Conservation (phyloP, 2,888 invertebrate genomes). For the Azorinus chamasolen region DNA sequence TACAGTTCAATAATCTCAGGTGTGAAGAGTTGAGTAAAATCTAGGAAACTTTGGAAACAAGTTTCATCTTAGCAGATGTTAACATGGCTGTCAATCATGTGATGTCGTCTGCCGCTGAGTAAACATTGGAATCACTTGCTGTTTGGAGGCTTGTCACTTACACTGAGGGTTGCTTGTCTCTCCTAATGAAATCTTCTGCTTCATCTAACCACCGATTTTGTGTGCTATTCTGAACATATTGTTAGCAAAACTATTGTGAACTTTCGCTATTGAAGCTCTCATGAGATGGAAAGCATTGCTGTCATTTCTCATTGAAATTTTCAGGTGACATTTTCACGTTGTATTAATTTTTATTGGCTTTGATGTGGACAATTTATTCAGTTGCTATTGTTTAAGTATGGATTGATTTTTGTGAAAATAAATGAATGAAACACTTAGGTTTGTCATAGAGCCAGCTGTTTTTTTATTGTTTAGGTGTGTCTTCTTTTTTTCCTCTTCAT, state of each 20-base stretch:
- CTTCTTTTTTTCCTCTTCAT: too few species aligned
- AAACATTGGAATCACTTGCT: too few species aligned
- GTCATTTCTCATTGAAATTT: background rate
- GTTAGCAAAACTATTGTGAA: background rate
- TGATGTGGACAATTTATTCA: background rate
- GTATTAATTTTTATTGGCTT: slow-evolving; percentile 3
- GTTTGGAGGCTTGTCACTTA: too few species aligned
- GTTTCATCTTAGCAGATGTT: too few species aligned
- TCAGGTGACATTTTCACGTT: background rate
- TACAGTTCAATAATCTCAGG: too few species aligned
- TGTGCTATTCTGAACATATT: background rate
- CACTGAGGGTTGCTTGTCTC: too few species aligned
- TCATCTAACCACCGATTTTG: slow-evolving; percentile 26
- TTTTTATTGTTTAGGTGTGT: background rate
- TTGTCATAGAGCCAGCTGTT: background rate
- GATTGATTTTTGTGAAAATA: background rate
- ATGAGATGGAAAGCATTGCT: background rate
- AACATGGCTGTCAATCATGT: too few species aligned
- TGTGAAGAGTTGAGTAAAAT: too few species aligned
- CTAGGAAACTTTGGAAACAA: too few species aligned
- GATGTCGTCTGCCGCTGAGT: too few species aligned
- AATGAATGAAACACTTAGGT: too few species aligned
- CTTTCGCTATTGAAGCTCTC: background rate
- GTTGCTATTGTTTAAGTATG: slow-evolving; percentile 2
- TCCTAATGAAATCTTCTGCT: slow-evolving; percentile 46